Conservation (phyloP, 2,797 vertebrate genomes). For the Etheostoma nigrum region DNA sequence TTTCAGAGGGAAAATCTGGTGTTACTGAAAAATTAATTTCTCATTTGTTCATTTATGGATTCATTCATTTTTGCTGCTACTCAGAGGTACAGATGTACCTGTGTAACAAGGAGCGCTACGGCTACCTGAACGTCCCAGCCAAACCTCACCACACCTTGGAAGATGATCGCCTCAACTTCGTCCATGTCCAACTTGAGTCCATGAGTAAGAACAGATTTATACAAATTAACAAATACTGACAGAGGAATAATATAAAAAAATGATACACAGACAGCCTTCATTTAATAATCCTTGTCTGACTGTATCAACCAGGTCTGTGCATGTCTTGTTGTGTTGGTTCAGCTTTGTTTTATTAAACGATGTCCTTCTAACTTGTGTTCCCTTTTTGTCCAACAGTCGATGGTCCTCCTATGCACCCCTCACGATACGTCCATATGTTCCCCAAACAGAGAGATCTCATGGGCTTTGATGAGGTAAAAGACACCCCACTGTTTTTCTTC, state of each 20-base stretch:
- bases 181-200: slow-evolving; percentile 92
- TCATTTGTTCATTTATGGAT: not conserved
- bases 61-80: not conserved
- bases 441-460: slow-evolving; percentile 91
- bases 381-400: slow-evolving; percentile 84
- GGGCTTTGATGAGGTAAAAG: slow-evolving; percentile 93
- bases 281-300: not conserved
- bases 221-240: not conserved
- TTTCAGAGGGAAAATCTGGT: not conserved
- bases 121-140: slow-evolving; percentile 93
- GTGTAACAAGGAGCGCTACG: slow-evolving; percentile 92
- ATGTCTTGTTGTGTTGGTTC: not conserved
- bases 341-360: not conserved
- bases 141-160: slow-evolving; percentile 91
- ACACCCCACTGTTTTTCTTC: not conserved
- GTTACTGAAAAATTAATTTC: not conserved
- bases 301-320: too few species aligned
- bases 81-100: slow-evolving; percentile 90
- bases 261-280: not conserved
- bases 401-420: slow-evolving; percentile 91
- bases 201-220: slow-evolving; percentile 85
- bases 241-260: not conserved
- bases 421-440: slow-evolving; percentile 85
- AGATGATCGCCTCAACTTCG: slow-evolving; percentile 92
- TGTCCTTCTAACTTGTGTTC: not conserved